These are phyloP conservation scores for Phyllotreta striolata DNA, from an alignment of 2,888 invertebrate species.

Conservation along the genomic window DNA sequence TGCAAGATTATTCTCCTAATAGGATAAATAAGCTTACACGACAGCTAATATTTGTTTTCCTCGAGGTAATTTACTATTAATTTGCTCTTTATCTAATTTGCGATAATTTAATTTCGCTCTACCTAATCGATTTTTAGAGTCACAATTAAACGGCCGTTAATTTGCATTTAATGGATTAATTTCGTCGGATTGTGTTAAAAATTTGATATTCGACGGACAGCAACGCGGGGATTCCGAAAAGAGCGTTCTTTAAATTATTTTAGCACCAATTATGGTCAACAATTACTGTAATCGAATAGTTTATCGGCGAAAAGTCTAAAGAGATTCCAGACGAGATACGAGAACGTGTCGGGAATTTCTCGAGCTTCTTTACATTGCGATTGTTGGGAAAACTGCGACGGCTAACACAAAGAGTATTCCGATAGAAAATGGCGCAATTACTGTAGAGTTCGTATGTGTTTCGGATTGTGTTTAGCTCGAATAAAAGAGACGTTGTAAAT, in stretches of 20 bases:
- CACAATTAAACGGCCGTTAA: too few relatives aligned
- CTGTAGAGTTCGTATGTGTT: not conserved
- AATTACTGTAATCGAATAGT: conserved; percentile 37
- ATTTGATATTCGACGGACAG: too few relatives aligned
- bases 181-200: too few relatives aligned
- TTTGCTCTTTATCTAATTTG: conserved; percentile 14
- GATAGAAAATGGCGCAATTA: conserved; percentile 18
- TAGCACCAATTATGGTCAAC: conserved; percentile 38
- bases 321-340: conserved; percentile 36
- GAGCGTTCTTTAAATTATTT: conserved; percentile 32
- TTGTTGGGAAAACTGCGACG: conserved; percentile 17
- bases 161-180: too few relatives aligned
- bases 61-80: conserved; percentile 22
- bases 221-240: too few relatives aligned
- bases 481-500: too few relatives aligned
- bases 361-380: conserved; percentile 15
- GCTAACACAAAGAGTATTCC: conserved; percentile 17
- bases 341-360: conserved; percentile 33
- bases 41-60: conserved; percentile 21
- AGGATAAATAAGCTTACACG: conserved; percentile 15
- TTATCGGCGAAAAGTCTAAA: conserved; percentile 34
- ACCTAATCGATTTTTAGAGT: too few relatives aligned
- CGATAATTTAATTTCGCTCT: not conserved
- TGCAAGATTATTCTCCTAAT: conserved; percentile 21
- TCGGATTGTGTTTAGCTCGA: too few relatives aligned